These are phyloP conservation scores for Trachelus troglodyta DNA, from an alignment of 2,888 invertebrate species.

Conservation along the genomic window DNA sequence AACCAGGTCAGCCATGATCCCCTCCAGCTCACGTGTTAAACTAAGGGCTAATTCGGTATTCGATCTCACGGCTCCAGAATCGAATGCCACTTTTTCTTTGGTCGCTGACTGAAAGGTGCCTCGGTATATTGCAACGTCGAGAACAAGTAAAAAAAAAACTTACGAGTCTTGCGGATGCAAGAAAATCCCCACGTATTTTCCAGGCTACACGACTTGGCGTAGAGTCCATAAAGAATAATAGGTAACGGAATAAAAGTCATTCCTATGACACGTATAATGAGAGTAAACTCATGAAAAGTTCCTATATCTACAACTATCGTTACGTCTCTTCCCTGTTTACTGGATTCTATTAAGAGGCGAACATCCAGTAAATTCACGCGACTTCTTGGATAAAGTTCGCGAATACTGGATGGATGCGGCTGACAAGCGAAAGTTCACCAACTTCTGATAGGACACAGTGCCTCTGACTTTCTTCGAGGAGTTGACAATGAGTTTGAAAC, in stretches of 20 bases:
- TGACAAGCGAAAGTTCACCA: background rate
- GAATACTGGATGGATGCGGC: background rate
- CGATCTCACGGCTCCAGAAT: background rate
- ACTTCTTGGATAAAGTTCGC: background rate
- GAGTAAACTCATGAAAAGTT: background rate
- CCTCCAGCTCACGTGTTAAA: background rate
- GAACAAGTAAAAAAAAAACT: background rate
- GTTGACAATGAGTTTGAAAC: background rate
- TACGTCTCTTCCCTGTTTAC: background rate
- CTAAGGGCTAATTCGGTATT: slow-evolving; percentile 20
- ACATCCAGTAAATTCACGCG: background rate
- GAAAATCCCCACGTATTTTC: background rate
- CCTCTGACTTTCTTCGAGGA: background rate
- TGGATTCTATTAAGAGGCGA: background rate
- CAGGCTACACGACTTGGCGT: background rate
- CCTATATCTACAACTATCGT: background rate
- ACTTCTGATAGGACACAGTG: background rate
- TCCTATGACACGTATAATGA: background rate
- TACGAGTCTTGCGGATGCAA: background rate
- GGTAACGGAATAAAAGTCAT: background rate
- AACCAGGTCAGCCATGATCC: slow-evolving; percentile 32
- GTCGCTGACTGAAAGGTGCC: background rate
- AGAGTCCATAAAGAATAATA: background rate
- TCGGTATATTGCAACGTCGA: background rate
- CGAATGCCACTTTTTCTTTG: background rate